Evolutionary conservation across 2,797 vertebrate species (phyloP), one percentile per base, ranked within the genome.

Genomic region (Tragelaphus oryx): DNA sequence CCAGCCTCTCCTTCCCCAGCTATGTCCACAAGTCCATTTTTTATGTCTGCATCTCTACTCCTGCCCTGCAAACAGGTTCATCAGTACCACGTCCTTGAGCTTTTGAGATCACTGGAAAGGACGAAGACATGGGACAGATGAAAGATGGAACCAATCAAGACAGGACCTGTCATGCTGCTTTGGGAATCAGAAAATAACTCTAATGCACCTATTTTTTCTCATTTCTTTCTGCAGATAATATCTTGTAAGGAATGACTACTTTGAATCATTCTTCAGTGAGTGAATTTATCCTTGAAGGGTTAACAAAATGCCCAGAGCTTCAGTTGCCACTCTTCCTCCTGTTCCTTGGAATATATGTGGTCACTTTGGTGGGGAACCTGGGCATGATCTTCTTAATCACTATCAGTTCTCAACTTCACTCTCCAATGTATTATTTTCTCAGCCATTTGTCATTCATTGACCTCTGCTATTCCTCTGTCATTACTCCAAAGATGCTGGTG

Each of bases 351-450:
- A 88, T 97, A 24, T 97, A 97, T 17, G 4, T 94, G 41, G 18
- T 93, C 59, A 97, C 95, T 1, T 6, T 96, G 28, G 13, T 93
- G 57, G 96, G 86, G 13, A 98, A 98, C 52, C 71, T 97, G 52
- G 91, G 97, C 16, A 92, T 98, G 94, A 97, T 98, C n/a, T 14
- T 97, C 37, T 62, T 97, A 44, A 98, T 97, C 48, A 41, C 54
- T 28, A 6, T 44, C 60, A 95, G 95, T 81, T 76, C 96, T 59
- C 94, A 84, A 22, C 97, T 98, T 48, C 96, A 98, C 20, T 97
- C 95, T 26, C 96, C 97, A 44, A 97, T 98, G 97, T 97, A 98
- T 57, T 97, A 89, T 94, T 98, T 98, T 74, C 95, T 97, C 20
- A 92, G 93, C 71, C 84, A 96, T 20, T 87, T 97, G 71, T 97